Evolutionary conservation across 2,113 vertebrate genomes (phyloP), one percentile per base, ranked within the genome.

Genomic region (Perca flavescens): DNA sequence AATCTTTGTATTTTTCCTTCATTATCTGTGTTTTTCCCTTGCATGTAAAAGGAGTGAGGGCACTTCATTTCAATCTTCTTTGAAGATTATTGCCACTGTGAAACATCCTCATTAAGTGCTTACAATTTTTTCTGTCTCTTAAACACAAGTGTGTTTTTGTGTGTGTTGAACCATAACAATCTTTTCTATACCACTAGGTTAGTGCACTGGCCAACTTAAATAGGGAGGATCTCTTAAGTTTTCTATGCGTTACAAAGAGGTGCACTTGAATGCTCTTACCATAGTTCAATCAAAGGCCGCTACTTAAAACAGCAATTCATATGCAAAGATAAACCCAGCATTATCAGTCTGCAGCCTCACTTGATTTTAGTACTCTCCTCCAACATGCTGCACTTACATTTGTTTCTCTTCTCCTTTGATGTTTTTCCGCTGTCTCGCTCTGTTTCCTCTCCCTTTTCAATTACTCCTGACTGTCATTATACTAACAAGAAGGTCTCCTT

Each of bases 51-150:
- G 46, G 66, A 88, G 65, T 43, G 63, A 86, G 74, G 36, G 66
- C 74, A 65, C 79, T 91, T 83, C 63, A 77, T 77, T 85, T 72
- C 19, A 72, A 9, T 73, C 81, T 84, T 88, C 87, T 93, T 94
- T 91, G 89, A 92, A 93, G 93, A 91, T 90, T 82, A 89, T 87
- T 74, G 54, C 73, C 77, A 85, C 85, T 85, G 75, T 80, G 88
- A 91, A 91, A 87, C 82, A 56, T 88, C 67, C 80, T 91, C 80
- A 78, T 90, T 91, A 91, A 88, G 75, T 77, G 77, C 84, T 88
- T 91, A 61, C 65, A 60, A 31, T 87, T 85, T 84, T 58, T 58
- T 61, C 47, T 67, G 60, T 63, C 74, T 78, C 49, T 67, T 65
- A 64, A 80, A 73, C 88, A 75, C 40, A 76, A 73, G 85, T 73